Percentiles rank a stretch among this genome's conserved stretches.
Conservation (phyloP, 1,140 invertebrate species). For the Philotrypesis tridentata region DNA sequence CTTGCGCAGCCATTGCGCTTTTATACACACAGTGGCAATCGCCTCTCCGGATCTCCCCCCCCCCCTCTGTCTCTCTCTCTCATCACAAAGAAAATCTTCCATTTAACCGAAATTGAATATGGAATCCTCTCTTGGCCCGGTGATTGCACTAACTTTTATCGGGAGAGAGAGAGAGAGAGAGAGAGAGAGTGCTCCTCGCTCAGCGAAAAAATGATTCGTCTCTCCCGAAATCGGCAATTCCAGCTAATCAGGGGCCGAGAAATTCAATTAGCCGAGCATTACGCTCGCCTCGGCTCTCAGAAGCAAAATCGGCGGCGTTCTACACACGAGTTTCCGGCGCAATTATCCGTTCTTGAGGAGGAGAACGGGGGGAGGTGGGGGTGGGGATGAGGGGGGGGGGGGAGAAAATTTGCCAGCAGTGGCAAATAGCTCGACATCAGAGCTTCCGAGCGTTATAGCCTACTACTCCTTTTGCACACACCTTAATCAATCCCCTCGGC, state of each 20-base stretch:
- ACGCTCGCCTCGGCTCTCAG: too few relatives aligned
- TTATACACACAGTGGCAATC: neutral
- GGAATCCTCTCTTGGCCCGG: neutral
- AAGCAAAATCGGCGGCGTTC: neutral
- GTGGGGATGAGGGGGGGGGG: too few relatives aligned
- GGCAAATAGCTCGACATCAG: neutral
- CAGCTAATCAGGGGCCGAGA: neutral
- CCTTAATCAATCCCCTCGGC: neutral
- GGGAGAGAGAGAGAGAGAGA: too few relatives aligned
- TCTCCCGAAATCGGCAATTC: neutral
- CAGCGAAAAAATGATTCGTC: neutral
- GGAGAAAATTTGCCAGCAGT: neutral
- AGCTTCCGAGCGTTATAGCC: neutral
- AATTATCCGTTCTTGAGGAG: neutral
- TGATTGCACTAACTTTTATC: neutral
- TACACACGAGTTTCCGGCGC: too few relatives aligned
- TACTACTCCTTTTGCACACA: neutral
- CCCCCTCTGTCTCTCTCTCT: too few relatives aligned
- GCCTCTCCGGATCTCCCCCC: neutral
- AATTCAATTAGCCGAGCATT: neutral
- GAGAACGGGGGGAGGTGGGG: too few relatives aligned
- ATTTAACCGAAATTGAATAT: neutral
- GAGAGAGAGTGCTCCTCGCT: neutral
- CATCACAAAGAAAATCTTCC: neutral
- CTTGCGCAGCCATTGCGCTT: too few relatives aligned